A percentile compares a stretch with the other conserved stretches of the same genome.
Evolutionary conservation across 2,888 invertebrate genomes (phyloP).

Genomic region (Adelognathus sp.): DNA sequence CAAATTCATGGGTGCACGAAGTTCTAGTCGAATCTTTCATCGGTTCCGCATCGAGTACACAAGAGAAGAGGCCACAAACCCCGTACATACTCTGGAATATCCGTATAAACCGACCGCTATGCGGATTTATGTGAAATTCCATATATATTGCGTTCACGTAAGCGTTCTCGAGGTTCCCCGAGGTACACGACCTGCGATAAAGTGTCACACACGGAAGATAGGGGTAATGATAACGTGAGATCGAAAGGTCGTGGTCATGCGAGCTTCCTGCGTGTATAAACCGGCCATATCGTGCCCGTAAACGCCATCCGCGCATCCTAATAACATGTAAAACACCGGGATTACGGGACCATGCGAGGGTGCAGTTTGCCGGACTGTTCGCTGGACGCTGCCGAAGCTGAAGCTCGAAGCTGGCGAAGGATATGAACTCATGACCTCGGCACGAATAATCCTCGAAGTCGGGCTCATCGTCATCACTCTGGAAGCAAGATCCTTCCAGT

Average conservation of each 20-base stretch:
- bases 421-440: not conserved
- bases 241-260: not conserved
- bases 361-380: not conserved
- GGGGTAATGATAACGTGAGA: not conserved
- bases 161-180: not conserved
- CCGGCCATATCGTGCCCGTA: not conserved
- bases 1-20: not conserved
- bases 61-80: too few species aligned
- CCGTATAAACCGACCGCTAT: not conserved
- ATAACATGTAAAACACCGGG: constrained; percentile 77
- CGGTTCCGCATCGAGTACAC: too few species aligned
- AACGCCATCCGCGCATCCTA: constrained; percentile 42
- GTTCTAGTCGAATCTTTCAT: too few species aligned
- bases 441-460: not conserved
- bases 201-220: not conserved
- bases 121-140: not conserved
- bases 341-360: constrained; percentile 73
- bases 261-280: not conserved
- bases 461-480: not conserved
- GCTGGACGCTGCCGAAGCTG: constrained; percentile 6
- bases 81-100: not conserved
- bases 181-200: not conserved
- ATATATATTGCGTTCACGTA: not conserved
- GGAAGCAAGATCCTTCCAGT: not conserved
- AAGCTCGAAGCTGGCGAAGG: not conserved